Evolutionary conservation across 2,888 invertebrate genomes (phyloP), one percentile per base, ranked within the genome.

Genomic region (Caenorhabditis imperialis): DNA sequence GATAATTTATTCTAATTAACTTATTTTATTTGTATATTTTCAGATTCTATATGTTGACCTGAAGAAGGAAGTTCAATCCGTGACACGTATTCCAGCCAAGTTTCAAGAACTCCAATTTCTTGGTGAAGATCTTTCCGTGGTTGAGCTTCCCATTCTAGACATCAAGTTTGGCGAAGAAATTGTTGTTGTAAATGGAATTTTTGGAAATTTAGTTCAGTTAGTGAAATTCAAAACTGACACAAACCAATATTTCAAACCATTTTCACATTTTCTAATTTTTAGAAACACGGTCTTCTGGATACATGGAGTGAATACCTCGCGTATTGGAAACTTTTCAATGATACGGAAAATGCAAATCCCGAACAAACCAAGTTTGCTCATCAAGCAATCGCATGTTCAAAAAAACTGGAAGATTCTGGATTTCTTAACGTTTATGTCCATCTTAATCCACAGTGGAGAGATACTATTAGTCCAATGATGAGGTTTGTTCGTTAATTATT

Each of bases 101-200:
- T 73, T 55, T 45, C 76, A 67, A 76, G 22, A 71, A 58, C 30
- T 71, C 60, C 22, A 54, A 60, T 65, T 71, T 42, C 54, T 54
- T 58, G 62, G 63, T 53, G 42, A 58, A 4, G 25, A 45, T 16
- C 63, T 71, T 35, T 45, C 63, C 48, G 40, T 18, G 40, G 42
- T 45, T 45, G 37, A 45, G 37, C 54, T n/a, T 40, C 71, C 75
- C 44, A 25, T 75, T 58, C 47, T 42, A 69, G 23, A 20, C 22
- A 62, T 67, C 22, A 61, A 67, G 42, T 25, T 47, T 67, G 50
- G 44, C 40, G 67, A 72, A 35, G 72, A 76, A 51, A 6, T 76
- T 38, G 51, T 73, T 18, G 65, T 76, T 33, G 76, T 76, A 76
- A 73, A 55, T 69, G 60, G 65, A 75, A 63, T 75, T 75, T 75